These are phyloP conservation scores for Steinernema hermaphroditum DNA, from an alignment of 2,888 invertebrate genomes.

Conservation along the genomic window DNA sequence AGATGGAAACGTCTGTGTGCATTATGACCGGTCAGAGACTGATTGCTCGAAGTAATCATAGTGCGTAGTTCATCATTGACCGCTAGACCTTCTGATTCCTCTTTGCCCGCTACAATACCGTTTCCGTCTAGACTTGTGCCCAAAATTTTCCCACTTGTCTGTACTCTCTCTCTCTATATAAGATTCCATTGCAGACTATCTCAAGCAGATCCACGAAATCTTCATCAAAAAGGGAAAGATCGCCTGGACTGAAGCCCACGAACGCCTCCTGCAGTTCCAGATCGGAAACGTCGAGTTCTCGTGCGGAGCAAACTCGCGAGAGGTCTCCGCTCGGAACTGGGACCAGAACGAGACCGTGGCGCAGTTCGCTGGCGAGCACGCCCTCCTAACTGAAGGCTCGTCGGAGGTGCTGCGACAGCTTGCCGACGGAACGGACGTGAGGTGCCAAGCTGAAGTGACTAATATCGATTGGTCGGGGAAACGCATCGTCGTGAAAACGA, in stretches of 20 bases:
- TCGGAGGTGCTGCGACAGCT: conserved; percentile 64
- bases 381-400: conserved; percentile 68
- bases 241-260: conserved; percentile 64
- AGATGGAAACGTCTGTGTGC: too few relatives aligned
- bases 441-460: conserved; percentile 47
- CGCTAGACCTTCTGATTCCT: too few relatives aligned
- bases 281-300: conserved; percentile 70
- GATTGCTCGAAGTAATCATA: too few relatives aligned
- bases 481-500: conserved; percentile 53
- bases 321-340: conserved; percentile 69
- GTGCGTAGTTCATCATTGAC: too few relatives aligned
- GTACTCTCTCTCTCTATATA: not conserved
- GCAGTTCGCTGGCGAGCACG: conserved; percentile 69
- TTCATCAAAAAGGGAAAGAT: conserved; percentile 52
- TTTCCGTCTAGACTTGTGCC: too few relatives aligned
- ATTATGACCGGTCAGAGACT: too few relatives aligned
- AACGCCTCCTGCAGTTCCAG: conserved; percentile 68
- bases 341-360: conserved; percentile 70
- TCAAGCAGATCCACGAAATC: conserved; percentile 67
- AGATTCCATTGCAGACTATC: conserved; percentile 42
- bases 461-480: conserved; percentile 36
- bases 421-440: conserved; percentile 67
- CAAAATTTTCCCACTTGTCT: too few relatives aligned
- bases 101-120: too few relatives aligned
- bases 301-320: conserved; percentile 67